Evolutionary conservation across 2,888 invertebrate genomes (phyloP).

Genomic region (Drosophila algonquin): DNA sequence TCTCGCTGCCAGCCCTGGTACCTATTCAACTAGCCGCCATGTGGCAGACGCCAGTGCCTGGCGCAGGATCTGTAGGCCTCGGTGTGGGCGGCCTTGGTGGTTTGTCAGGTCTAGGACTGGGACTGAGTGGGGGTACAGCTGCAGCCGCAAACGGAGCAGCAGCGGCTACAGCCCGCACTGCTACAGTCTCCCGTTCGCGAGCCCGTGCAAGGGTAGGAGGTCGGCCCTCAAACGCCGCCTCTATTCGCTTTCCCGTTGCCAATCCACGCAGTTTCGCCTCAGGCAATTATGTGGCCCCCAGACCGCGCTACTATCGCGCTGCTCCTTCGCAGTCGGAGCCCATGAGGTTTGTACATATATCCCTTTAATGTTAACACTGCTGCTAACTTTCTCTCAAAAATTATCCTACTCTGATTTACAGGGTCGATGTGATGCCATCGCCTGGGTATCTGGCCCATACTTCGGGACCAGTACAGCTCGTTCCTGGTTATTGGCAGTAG

Average conservation of each 20-base stretch:
- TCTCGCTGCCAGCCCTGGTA: conserved; percentile 82
- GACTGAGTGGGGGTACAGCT: conserved; percentile 14
- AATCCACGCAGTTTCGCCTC: conserved; percentile 76
- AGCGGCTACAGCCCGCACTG: conserved; percentile 28
- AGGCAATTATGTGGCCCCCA: conserved; percentile 71
- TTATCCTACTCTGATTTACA: conserved; percentile 4
- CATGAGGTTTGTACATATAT: conserved; percentile 46
- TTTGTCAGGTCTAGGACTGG: conserved; percentile 39
- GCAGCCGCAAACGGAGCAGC: conserved; percentile 25
- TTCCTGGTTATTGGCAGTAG: conserved; percentile 76
- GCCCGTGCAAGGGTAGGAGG: conserved; percentile 24
- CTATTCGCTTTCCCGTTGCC: conserved; percentile 72
- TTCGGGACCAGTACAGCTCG: conserved; percentile 63
- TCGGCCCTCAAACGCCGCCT: conserved; percentile 8
- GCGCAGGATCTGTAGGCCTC: conserved; percentile 21
- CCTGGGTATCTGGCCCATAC: conserved; percentile 65
- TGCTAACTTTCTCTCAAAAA: not conserved
- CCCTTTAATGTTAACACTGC: not conserved
- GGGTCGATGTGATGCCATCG: conserved; percentile 64
- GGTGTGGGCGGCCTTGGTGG: conserved; percentile 63
- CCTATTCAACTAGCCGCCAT: conserved; percentile 83
- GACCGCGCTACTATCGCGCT: conserved; percentile 72
- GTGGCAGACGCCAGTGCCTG: conserved; percentile 72
- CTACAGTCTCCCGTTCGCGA: conserved; percentile 7
- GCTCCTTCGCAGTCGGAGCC: conserved; percentile 46